Base-by-base conservation (phyloP, 2,888 invertebrate species). In the Lasioglossum oenotherae region DNA sequence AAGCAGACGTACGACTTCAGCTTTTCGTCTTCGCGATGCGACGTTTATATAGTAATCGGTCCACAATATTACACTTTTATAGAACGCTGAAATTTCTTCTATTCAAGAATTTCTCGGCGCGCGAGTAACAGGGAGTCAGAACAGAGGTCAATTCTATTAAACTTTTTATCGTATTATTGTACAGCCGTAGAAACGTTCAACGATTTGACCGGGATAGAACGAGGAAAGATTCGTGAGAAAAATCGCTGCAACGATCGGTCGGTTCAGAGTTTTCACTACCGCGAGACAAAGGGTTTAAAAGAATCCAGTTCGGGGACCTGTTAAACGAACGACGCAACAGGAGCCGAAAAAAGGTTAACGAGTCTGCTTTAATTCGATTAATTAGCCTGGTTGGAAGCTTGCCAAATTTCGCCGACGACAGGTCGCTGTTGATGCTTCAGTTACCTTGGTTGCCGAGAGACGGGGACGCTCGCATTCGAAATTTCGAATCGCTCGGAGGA, bases 351-450 rank as follows among this genome's bases (percentile, higher is more conserved):
- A 76, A 74, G 74, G 82, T 75, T 82, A 82, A 82, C 85, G 85
- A 77, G 83, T 57, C 69, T 64, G 82, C 78, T 85, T 82, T 82
- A 85, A 85, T 78, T 85, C 84, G 84, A 84, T 80, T 84, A 84
- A 83, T 84, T 79, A 74, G 72, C 71, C 69, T 71, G 64, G 76
- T 73, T 79, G 85, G 77, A 77, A n/a, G 49, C 31, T 27, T 57
- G 83, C 84, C 85, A 84, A 80, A 77, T 85, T 83, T 76, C 75
- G 67, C 60, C 60, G 72, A 79, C 80, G 74, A 81, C 35, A 72
- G 74, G 80, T 67, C 85, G 38, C 75, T 19, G 74, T 80, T 84
- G 80, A 78, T 74, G 84, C 80, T 78, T 67, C 35, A 3, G 67
- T 67, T 75, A 46, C 74, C 81, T 81, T 53, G 72, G 57, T 49